These are phyloP conservation scores for Philaethria dido DNA, from an alignment of 2,888 invertebrate genomes.

Conservation along the genomic window DNA sequence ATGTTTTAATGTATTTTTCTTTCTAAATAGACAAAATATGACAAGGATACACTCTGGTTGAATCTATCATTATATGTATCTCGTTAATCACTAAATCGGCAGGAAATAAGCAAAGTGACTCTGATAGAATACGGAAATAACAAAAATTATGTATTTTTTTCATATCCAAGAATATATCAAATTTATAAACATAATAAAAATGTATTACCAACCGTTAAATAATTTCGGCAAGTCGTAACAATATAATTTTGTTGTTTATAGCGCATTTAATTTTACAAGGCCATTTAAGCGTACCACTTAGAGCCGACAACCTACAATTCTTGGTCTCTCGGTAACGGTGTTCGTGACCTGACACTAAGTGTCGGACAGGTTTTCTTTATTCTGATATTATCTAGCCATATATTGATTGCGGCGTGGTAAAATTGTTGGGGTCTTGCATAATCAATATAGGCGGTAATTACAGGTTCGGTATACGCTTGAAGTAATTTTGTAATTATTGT, in stretches of 20 bases:
- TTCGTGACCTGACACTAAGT: slow-evolving; percentile 32
- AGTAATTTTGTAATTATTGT: not conserved
- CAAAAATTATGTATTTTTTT: too few relatives aligned
- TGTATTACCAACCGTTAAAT: slow-evolving; percentile 15
- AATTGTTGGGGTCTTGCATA: not conserved
- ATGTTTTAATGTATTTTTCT: too few relatives aligned
- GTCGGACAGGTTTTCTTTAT: slow-evolving; percentile 33
- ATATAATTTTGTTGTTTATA: slow-evolving; percentile 40
- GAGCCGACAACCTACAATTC: slow-evolving; percentile 39
- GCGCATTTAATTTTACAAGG: slow-evolving; percentile 38
- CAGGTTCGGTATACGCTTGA: not conserved
- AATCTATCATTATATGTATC: too few relatives aligned
- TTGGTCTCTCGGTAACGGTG: slow-evolving; percentile 40
- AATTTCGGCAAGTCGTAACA: slow-evolving; percentile 12
- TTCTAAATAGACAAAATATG: too few relatives aligned
- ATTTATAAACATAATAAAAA: not conserved
- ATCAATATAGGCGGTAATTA: not conserved
- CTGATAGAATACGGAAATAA: not conserved
- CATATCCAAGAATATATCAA: not conserved
- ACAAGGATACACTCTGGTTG: too few relatives aligned
- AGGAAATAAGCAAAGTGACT: too few relatives aligned
- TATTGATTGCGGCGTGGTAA: not conserved
- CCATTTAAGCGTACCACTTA: slow-evolving; percentile 35
- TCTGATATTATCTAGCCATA: slow-evolving; percentile 15
- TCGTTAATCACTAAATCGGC: too few relatives aligned